Base-by-base conservation (phyloP, 1,140 invertebrate species). In the Polypedilum vanderplanki region DNA sequence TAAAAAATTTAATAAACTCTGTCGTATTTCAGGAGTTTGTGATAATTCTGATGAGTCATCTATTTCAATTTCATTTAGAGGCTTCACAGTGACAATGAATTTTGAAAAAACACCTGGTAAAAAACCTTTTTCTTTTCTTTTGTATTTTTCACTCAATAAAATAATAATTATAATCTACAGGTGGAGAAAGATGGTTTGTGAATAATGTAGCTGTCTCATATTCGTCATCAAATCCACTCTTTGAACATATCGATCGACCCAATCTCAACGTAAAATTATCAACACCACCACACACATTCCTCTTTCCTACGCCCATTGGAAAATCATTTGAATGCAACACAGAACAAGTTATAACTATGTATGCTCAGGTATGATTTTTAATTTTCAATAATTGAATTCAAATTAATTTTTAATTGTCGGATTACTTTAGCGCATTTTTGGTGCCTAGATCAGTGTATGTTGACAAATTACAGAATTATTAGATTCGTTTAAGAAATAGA, bases 181-280 rank as follows among this genome's bases (percentile, higher is more conserved):
- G 92, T 12, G 91, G 92, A 7, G 93, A 95, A 80, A 86, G 90
- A 77, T 95, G 92, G 92, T 94, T 93, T 79, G 88, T 92, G 4
- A 89, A 89, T 75, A 88, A 87, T 77, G 87, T 94, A 64, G 87
- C 90, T 79, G 81, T 94, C 73, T 87, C 81, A 4, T 87, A 88
- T 80, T 87, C 86, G 77, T 86, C 86, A 3, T 85, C 85, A 33
- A 85, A 86, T 40, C 75, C 82, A 20, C 79, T 87, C 8, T 81
- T 87, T 40, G 85, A 87, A 76, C 86, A 87, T 77, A 85, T 85
- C 8, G 81, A 83, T 77, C 85, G 84, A 74, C 85, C 85, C 40
- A 83, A 83, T 0, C 76, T 86, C 9, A 79, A 81, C 22, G 85
- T 87, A 5, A 86, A 86, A 74, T 78, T 92, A 46, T 88, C 85